Base-by-base conservation (phyloP, 2,113 vertebrate genomes). In the Picathartes gymnocephalus region DNA sequence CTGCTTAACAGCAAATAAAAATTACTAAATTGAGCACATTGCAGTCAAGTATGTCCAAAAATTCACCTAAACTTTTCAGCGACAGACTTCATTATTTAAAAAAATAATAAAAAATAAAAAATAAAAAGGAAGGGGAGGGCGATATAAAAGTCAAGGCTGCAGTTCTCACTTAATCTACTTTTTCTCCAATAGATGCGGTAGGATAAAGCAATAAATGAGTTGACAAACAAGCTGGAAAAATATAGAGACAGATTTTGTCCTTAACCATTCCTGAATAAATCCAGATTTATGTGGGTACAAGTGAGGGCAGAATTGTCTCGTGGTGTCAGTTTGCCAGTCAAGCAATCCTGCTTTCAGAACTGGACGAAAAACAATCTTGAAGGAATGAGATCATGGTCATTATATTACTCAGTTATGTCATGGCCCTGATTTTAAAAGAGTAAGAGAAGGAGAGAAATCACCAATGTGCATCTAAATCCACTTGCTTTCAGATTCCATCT, bases 301-400 rank as follows among this genome's bases (percentile, higher is more conserved):
- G 60, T 17, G 79, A 81, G 80, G 79, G 76, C 85, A 84, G 50
- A 81, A 88, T 70, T 3, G 0, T 66, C 82, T 78, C 65, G 3
- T 94, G 95, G 97, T 95, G 97, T 97, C 97, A 96, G 94, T 96
- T 96, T 96, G 96, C 92, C 88, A 92, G 88, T 95, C 95, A 92
- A 96, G 96, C 92, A 96, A 88, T 70, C 76, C 93, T 47, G 42
- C 95, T 92, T 95, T 96, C 91, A 86, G 78, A 97, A 96, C 83
- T 85, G 96, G 96, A 96, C 45, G 82, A 95, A 93, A 91, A 97
- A 97, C 81, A 95, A 93, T 95, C 90, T 82, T 93, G 81, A 95
- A 97, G 88, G 82, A 96, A 97, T 95, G 96, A 96, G 97, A 97
- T 97, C 97, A 97, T 56, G 81, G 95, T 94, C 96, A 87, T 86